Evolutionary conservation across 2,113 vertebrate species (phyloP).

Genomic region (Lucifuga dentata): DNA sequence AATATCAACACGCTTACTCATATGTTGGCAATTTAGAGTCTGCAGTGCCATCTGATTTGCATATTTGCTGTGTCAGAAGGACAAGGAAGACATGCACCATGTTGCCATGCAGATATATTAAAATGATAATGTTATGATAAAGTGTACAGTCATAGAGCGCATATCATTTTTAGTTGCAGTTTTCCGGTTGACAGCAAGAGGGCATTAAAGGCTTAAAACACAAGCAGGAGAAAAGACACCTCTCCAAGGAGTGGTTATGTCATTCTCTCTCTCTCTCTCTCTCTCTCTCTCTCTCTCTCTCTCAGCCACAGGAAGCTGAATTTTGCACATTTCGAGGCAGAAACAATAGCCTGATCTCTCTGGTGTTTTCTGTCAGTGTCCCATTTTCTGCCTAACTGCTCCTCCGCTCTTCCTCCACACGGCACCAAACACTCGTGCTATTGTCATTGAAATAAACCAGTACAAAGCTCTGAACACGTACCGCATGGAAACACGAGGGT

Average conservation of each 20-base stretch:
- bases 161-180: constrained; percentile 60
- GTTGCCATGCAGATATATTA: background rate
- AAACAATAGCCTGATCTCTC: constrained; percentile 67
- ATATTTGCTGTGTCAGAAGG: too few relatives aligned
- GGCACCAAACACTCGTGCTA: constrained; percentile 12
- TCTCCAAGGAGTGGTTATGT: constrained; percentile 71
- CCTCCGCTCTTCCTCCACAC: constrained; percentile 49
- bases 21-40: too few relatives aligned
- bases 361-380: constrained; percentile 57
- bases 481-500: constrained; percentile 44
- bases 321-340: constrained; percentile 65
- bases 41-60: too few relatives aligned
- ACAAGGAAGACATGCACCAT: background rate
- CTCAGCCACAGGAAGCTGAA: constrained; percentile 56
- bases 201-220: constrained; percentile 76
- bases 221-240: background rate
- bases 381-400: constrained; percentile 59
- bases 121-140: background rate
- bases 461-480: too few relatives aligned
- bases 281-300: constrained; percentile 28
- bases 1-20: too few relatives aligned
- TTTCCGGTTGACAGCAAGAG: constrained; percentile 71
- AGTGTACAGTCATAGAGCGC: background rate
- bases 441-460: constrained; percentile 54
- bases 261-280: constrained; percentile 31